Evolutionary conservation across 2,888 invertebrate genomes (phyloP), one percentile per base, ranked within the genome.

Genomic region (Caenorhabditis sp.): DNA sequence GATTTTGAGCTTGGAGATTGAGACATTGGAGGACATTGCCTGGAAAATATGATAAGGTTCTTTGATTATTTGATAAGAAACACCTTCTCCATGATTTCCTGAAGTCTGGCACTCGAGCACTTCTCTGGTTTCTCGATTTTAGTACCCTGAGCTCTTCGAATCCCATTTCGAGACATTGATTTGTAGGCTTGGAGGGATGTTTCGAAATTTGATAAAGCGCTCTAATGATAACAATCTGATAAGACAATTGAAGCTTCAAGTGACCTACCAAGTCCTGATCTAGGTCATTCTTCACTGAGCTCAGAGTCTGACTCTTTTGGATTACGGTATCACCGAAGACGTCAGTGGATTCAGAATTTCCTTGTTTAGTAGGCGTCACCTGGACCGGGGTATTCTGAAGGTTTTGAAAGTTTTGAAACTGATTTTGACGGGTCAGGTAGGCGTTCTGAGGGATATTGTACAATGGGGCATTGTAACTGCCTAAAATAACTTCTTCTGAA

Each of bases 1-100:
- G 15, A 86, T 86, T 18, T 65, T 70, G 11, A 79, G 28, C 50
- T 83, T 84, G 1, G 84, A 74, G 6, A 77, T n/a, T 0, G 82
- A 78, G 1, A 82, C 70, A 15, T 32, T 82, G 1, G 62, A 44
- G 0, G 78, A 40, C 69, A 78, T 82, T 26, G 82, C 50, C n/a
- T n/a, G n/a, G n/a, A n/a, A n/a, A n/a, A n/a, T n/a, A n/a, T n/a
- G n/a, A n/a, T n/a, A n/a, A n/a, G n/a, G n/a, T n/a, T n/a, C n/a
- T n/a, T n/a, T n/a, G n/a, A n/a, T n/a, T n/a, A n/a, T n/a, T n/a
- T n/a, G n/a, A n/a, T n/a, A n/a, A n/a, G n/a, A n/a, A n/a, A n/a
- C n/a, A n/a, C n/a, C 71, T 68, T 50, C 51, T 71, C 44, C 58
- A 82, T 82, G n/a, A 82, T 82, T 40, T 77, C 35, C 20, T 32